Percentiles rank a stretch among this genome's conserved stretches.
These are phyloP conservation scores for Tragelaphus imberbis DNA, from an alignment of 2,113 vertebrate species.

Conservation along the genomic window DNA sequence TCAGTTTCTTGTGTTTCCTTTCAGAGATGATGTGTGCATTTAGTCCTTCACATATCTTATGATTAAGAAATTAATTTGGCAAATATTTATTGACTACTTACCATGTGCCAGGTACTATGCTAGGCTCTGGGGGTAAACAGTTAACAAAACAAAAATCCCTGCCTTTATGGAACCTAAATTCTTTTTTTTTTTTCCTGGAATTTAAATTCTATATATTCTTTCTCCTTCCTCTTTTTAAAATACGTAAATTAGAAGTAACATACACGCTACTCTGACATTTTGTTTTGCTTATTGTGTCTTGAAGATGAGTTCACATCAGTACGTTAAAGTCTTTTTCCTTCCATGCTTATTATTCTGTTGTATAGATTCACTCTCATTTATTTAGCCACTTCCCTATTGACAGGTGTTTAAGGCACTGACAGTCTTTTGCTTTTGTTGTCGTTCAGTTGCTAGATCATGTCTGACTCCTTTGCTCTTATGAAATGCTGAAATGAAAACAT, in stretches of 20 bases:
- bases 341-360: background rate
- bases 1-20: background rate
- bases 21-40: background rate
- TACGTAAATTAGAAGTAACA: background rate
- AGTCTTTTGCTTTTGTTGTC: background rate
- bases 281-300: background rate
- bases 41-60: background rate
- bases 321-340: background rate
- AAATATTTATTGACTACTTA: background rate
- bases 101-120: background rate
- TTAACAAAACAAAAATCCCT: background rate
- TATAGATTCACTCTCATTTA: background rate
- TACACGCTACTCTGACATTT: background rate
- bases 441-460: background rate
- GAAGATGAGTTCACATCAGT: background rate
- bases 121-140: background rate
- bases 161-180: background rate
- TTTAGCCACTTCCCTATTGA: background rate
- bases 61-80: background rate
- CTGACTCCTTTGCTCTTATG: background rate
- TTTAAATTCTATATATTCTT: background rate
- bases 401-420: background rate
- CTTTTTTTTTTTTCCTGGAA: background rate
- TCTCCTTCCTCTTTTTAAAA: background rate
- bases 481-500: slow-evolving; percentile 32